Evolutionary conservation across 1,140 invertebrate species (phyloP).

Genomic region (Anoplophora glabripennis): DNA sequence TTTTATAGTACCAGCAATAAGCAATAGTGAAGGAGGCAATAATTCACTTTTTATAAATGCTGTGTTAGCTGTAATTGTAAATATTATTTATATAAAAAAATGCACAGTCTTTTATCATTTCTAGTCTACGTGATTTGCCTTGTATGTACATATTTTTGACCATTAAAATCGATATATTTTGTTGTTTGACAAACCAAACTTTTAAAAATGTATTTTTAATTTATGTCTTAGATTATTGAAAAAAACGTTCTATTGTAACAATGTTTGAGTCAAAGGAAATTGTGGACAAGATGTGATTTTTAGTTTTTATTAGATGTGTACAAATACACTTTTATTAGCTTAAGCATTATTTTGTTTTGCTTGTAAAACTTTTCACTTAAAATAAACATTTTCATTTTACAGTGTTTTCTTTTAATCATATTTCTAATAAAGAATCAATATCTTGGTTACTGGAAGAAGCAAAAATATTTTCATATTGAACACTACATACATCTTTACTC

Average conservation of each 20-base stretch:
- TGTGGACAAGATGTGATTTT: too few species aligned
- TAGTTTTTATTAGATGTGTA: too few species aligned
- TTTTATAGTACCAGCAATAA: not conserved
- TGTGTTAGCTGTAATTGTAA: conserved; percentile 3
- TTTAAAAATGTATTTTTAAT: not conserved
- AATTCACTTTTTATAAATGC: not conserved
- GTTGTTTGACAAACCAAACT: too few species aligned
- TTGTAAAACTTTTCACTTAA: too few species aligned
- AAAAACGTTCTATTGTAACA: not conserved
- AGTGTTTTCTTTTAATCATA: not conserved
- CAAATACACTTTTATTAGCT: too few species aligned
- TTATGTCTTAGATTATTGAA: not conserved
- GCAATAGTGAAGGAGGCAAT: not conserved
- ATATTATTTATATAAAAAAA: conserved; percentile 4
- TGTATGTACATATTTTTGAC: not conserved
- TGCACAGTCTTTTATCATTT: not conserved
- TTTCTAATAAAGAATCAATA: not conserved
- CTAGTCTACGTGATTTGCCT: not conserved
- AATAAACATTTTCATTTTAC: too few species aligned
- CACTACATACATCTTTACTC: too few species aligned
- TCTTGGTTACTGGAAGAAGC: too few species aligned
- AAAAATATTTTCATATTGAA: too few species aligned
- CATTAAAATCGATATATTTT: not conserved
- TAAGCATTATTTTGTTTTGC: too few species aligned
- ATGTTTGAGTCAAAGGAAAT: too few species aligned